Evolutionary conservation across 1,140 invertebrate species (phyloP).

Genomic region (Drosophila ficusphila): DNA sequence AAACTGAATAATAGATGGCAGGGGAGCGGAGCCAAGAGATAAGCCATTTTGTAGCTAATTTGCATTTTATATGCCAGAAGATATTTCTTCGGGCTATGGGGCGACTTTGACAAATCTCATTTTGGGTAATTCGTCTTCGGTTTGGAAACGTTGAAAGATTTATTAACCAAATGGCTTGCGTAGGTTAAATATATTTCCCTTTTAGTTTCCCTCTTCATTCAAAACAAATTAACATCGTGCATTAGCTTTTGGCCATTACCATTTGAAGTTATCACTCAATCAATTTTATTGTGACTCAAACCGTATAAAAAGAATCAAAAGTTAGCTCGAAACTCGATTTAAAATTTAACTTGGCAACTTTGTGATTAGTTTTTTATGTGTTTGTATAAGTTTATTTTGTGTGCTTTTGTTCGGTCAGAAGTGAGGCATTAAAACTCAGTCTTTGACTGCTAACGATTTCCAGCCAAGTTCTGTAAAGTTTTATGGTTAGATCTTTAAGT

Average conservation of each 20-base stretch:
- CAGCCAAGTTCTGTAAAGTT: slow-evolving; percentile 9
- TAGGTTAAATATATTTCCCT: slow-evolving; percentile 16
- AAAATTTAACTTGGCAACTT: slow-evolving; percentile 17
- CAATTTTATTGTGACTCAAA: slow-evolving; percentile 47
- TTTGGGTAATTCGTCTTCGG: slow-evolving; percentile 37
- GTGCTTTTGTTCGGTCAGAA: slow-evolving; percentile 10
- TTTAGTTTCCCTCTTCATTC: slow-evolving; percentile 12
- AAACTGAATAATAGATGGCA: slow-evolving; percentile 6
- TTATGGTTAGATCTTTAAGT: slow-evolving; percentile 6
- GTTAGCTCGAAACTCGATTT: slow-evolving; percentile 8
- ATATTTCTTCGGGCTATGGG: slow-evolving; percentile 23
- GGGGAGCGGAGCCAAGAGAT: slow-evolving; percentile 1
- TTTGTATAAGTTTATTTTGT: slow-evolving; percentile 4
- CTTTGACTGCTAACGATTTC: slow-evolving; percentile 10
- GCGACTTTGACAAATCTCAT: slow-evolving; percentile 57
- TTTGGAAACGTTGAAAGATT: slow-evolving; percentile 51
- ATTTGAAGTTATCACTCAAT: slow-evolving; percentile 66
- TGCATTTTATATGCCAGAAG: slow-evolving; percentile 54
- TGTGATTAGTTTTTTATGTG: slow-evolving; percentile 16
- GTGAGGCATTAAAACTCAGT: slow-evolving; percentile 42
- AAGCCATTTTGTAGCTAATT: slow-evolving; percentile 65
- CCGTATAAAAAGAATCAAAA: slow-evolving; percentile 31
- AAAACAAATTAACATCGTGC: slow-evolving; percentile 64
- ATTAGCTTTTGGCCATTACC: slow-evolving; percentile 31
- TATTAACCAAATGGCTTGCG: slow-evolving; percentile 37